Evolutionary conservation across 1,140 invertebrate species (phyloP), one percentile per base, ranked within the genome.

Genomic region (Drosophila nikananu): DNA sequence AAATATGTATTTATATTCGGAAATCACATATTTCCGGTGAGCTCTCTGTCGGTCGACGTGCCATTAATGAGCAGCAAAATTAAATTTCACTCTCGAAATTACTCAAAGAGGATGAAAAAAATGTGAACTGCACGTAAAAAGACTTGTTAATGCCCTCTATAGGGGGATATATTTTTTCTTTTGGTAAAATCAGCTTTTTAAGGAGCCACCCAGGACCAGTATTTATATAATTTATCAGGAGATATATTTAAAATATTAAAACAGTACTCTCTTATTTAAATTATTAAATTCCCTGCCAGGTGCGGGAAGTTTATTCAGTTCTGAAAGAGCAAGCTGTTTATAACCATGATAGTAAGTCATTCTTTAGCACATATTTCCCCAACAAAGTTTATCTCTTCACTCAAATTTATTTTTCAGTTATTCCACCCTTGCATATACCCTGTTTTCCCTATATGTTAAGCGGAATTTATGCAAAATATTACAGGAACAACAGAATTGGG

Each of bases 41-140:
- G 57, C 54, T 63, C 49, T 65, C 32, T 30, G 55, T 39, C 59
- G 68, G 62, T 57, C 73, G 58, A 84, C 65, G 64, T 64, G 84
- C 78, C 64, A 81, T 89, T 89, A 89, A 89, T 89, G 86, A 89
- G 86, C 81, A 64, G 54, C 72, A 86, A 86, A 89, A 89, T 89
- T 89, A 86, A 90, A 89, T 90, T 89, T 72, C 66, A 90, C 72
- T 86, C 73, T 76, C 52, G 54, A 80, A 78, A 67, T 76, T 76
- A 66, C 68, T 81, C 55, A 75, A 81, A 81, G 70, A 65, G 64
- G 55, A 41, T 84, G 41, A 65, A 74, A 71, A 57, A 25, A 35
- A 54, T n/a, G 25, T 21, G 3, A n/a, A n/a, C 9, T 30, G 5
- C 12, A 13, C 8, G 1, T 3, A 30, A 44, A 42, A 17, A 10